A percentile compares a stretch with the other conserved stretches of the same genome.
Conservation (phyloP, 2,888 invertebrate species). For the Drosophila phalerata region DNA sequence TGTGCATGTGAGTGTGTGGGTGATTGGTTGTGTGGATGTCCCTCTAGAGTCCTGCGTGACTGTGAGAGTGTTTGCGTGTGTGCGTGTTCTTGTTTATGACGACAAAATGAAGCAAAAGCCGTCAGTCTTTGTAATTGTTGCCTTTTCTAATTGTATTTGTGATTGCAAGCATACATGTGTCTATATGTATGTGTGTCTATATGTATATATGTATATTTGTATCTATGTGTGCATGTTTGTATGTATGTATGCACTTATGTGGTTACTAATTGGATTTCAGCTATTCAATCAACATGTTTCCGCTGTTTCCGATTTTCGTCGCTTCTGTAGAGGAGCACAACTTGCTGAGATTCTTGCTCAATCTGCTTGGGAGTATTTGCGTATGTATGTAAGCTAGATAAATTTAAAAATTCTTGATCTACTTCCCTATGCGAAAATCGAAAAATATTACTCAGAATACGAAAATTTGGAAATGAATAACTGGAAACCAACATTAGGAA, state of each 20-base stretch:
- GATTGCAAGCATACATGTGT: constrained; percentile 28
- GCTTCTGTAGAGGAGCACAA: constrained; percentile 21
- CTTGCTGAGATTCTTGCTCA: background rate
- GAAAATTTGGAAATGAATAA: no score
- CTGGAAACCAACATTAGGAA: no score
- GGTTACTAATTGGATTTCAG: constrained; percentile 71
- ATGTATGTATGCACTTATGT: constrained; percentile 38
- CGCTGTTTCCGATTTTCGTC: constrained; percentile 51
- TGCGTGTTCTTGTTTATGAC: constrained; percentile 58
- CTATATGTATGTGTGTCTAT: constrained; percentile 29
- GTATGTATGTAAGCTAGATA: background rate
- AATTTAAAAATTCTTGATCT: background rate
- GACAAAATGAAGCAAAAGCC: constrained; percentile 45
- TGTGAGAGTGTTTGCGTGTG: constrained; percentile 46
- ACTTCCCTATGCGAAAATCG: no score
- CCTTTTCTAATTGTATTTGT: constrained; percentile 62
- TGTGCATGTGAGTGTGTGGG: constrained; percentile 10
- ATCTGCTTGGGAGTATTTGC: background rate
- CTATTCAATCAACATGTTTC: constrained; percentile 68
- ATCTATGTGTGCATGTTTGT: constrained; percentile 9
- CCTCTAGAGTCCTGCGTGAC: constrained; percentile 33
- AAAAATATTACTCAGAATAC: no score
- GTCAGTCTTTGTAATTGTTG: constrained; percentile 49
- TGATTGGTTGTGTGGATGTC: constrained; percentile 37
- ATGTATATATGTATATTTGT: background rate